Base-by-base conservation (phyloP, 2,888 invertebrate genomes). In the Spicauda simplicius region DNA sequence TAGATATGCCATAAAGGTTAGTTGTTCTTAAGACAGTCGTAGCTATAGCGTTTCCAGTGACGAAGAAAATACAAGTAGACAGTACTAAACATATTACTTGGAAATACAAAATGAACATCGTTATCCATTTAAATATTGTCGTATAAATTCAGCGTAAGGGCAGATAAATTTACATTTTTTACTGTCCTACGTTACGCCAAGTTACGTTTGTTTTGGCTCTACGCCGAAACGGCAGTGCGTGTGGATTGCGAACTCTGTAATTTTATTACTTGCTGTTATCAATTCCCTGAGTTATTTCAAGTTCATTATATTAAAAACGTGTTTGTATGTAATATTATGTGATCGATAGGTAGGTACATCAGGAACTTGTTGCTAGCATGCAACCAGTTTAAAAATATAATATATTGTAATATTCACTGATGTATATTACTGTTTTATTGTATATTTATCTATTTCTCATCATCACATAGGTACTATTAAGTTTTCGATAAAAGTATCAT, bases 151-250 rank as follows among this genome's bases (percentile, higher is more conserved):
- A n/a, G n/a, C 45, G 12, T 45, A 45, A 30, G n/a, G 54, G 54
- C 8, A n/a, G 20, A 54, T 20, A 30, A 18, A 45, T 45, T 45
- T 45, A 45, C 45, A 45, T 45, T 60, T 64, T 57, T 62, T 73
- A 58, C 66, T 71, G 80, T 79, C 81, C 80, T 82, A 83, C 78
- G 80, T 82, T 83, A 79, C 81, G 78, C 79, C 79, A 81, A 75
- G 78, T 80, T 76, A 76, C 45, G n/a, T 45, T 45, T 73, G 73
- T 76, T 72, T 80, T 87, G 87, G 87, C 83, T 64, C 64, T 25
- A 30, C 68, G 85, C 89, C 89, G 87, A 72, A 37, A 73, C 45
- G 33, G 66, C 19, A 68, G 58, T 61, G 68, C 70, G 66, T 64
- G 64, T 58, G 67, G 41, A 20, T 11, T 57, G n/a, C 19, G 16